Conservation (phyloP, 2,113 vertebrate genomes). For the Cavia aperea region DNA sequence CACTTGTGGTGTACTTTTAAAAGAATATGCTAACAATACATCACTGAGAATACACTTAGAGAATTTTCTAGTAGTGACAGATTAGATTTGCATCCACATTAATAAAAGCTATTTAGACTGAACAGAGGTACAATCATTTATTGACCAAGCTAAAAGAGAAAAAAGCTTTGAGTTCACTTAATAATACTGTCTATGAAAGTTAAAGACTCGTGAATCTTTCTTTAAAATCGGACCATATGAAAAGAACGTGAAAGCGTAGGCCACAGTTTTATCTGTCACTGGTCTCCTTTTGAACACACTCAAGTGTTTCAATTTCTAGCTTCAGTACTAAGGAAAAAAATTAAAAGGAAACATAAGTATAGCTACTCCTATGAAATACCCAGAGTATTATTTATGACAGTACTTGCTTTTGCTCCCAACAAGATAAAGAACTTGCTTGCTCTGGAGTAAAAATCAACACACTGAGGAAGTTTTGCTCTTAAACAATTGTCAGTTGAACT, state of each 20-base stretch:
- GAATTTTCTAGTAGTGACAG: background rate
- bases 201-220: background rate
- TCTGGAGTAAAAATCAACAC: background rate
- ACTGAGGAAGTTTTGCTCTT: background rate
- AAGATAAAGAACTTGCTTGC: slow-evolving; percentile 8
- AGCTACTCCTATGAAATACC: background rate
- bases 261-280: background rate
- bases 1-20: background rate
- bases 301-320: background rate
- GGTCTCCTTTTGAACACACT: background rate
- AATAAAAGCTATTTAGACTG: slow-evolving; percentile 6
- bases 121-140: background rate
- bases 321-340: background rate
- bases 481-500: background rate
- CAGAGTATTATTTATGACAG: background rate
- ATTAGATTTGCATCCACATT: background rate
- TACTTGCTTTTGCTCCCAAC: background rate
- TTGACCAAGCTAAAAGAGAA: slow-evolving; percentile 38
- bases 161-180: slow-evolving; percentile 38
- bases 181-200: background rate
- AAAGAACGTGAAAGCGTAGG: background rate
- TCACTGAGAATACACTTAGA: background rate
- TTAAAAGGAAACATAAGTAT: background rate
- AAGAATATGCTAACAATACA: background rate
- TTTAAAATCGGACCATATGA: too few relatives aligned